Conservation (phyloP, 2,888 invertebrate species). For the Neocrepidodera transversa region DNA sequence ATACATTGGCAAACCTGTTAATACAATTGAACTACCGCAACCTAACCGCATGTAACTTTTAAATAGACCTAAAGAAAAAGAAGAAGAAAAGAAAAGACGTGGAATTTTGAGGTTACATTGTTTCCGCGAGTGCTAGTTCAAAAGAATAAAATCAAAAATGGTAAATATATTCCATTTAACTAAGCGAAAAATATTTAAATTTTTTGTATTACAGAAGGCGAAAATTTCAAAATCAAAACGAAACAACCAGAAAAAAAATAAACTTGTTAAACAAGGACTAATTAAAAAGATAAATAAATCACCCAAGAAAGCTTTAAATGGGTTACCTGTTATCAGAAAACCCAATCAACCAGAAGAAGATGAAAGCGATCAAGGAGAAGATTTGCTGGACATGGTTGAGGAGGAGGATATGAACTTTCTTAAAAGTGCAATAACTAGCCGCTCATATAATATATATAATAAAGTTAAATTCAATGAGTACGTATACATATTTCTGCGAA, state of each 20-base stretch:
- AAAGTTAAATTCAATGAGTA: slow-evolving; percentile 55
- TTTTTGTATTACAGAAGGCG: slow-evolving; percentile 43
- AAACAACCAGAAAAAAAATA: slow-evolving; percentile 58
- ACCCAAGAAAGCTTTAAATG: slow-evolving; percentile 27
- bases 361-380: slow-evolving; percentile 63
- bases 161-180: no score
- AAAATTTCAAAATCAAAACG: slow-evolving; percentile 58
- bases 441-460: slow-evolving; percentile 61
- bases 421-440: slow-evolving; percentile 60
- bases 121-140: no score
- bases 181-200: no score
- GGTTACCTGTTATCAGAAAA: slow-evolving; percentile 23
- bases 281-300: slow-evolving; percentile 49
- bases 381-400: slow-evolving; percentile 66
- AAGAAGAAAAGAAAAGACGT: no score
- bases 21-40: no score
- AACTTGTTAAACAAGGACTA: slow-evolving; percentile 57
- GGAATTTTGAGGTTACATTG: no score
- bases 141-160: no score
- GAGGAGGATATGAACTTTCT: slow-evolving; percentile 64
- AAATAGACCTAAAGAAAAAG: no score
- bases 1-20: no score
- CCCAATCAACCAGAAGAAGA: slow-evolving; percentile 46
- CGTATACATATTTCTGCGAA: slow-evolving; percentile 19
- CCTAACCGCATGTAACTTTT: no score